Evolutionary conservation across 2,888 invertebrate genomes (phyloP), one percentile per base, ranked within the genome.

Genomic region (Slavum lentiscoides): DNA sequence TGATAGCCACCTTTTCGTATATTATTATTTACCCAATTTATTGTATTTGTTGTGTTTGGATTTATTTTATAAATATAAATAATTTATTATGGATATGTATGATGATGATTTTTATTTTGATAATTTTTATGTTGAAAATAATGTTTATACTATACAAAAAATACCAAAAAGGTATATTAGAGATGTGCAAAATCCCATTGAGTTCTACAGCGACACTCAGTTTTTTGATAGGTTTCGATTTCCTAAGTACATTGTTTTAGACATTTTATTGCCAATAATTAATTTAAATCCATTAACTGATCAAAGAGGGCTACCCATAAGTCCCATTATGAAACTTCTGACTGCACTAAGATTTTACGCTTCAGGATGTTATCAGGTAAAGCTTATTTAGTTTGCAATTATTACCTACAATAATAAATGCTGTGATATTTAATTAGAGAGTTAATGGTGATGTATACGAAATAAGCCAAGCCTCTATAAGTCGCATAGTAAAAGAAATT

Each of bases 351-450:
- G 49, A 49, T 67, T 67, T 67, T 67, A 67, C 7, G 21, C 21
- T 49, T 67, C 43, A 49, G 43, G 49, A 49, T 67, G 49, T 67
- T 67, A 67, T 67, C 49, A 21, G 17, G 67, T 67, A 67, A 13
- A 30, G 6, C 19, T 9, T 7, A 8, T 58, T 64, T 37, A 37
- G 62, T 64, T 30, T 64, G 62, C 19, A 64, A 8, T 64, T 37
- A 37, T 64, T 30, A n/a, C n/a, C n/a, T n/a, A 64, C 8, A 37
- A 37, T 6, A 49, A 49, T 49, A 13, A 49, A 49, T 7, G 21
- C 6, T 67, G 15, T 67, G 11, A 49, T 67, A 13, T 13, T 21
- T 67, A 49, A 49, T 43, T 43, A 67, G 21, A 67, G 13, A 67
- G 6, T 43, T 7, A 67, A 67, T 67, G 67, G 67, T 43, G 67